These are phyloP conservation scores for Temnothorax curvispinosus DNA, from an alignment of 1,140 invertebrate species.

Conservation along the genomic window DNA sequence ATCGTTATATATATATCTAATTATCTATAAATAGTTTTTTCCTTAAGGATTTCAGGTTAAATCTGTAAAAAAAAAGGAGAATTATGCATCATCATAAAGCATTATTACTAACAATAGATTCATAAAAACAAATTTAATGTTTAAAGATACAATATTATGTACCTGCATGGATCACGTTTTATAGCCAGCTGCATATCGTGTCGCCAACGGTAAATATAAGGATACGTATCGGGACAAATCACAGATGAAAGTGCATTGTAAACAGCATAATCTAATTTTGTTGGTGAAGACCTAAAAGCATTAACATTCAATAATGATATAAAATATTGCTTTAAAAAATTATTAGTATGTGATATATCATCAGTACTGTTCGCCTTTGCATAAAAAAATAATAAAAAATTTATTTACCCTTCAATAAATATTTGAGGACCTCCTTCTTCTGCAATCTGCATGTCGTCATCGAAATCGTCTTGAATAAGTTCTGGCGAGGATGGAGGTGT, in stretches of 20 bases:
- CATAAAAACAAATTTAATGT: constrained; percentile 2
- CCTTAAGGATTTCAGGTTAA: constrained; percentile 33
- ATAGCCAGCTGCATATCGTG: constrained; percentile 83
- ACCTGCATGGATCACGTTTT: constrained; percentile 75
- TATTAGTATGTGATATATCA: no score
- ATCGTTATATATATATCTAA: constrained; percentile 40
- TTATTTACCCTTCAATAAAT: constrained; percentile 85
- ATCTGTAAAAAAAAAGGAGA: constrained; percentile 46
- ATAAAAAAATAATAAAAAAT: neutral
- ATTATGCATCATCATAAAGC: neutral
- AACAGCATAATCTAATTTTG: constrained; percentile 90
- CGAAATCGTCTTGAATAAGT: constrained; percentile 70
- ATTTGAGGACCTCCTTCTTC: constrained; percentile 84
- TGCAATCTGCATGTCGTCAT: constrained; percentile 83
- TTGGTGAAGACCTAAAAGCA: constrained; percentile 73
- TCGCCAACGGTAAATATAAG: constrained; percentile 90
- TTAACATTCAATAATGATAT: constrained; percentile 20
- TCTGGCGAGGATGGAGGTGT: constrained; percentile 86
- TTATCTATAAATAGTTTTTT: constrained; percentile 55
- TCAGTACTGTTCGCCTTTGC: neutral
- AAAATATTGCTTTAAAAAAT: neutral
- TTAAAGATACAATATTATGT: constrained; percentile 7
- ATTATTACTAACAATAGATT: neutral
- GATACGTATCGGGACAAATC: constrained; percentile 87
- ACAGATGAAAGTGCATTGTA: constrained; percentile 88